Evolutionary conservation across 2,888 invertebrate species (phyloP).

Genomic region (Pyrocoelia pectoralis): DNA sequence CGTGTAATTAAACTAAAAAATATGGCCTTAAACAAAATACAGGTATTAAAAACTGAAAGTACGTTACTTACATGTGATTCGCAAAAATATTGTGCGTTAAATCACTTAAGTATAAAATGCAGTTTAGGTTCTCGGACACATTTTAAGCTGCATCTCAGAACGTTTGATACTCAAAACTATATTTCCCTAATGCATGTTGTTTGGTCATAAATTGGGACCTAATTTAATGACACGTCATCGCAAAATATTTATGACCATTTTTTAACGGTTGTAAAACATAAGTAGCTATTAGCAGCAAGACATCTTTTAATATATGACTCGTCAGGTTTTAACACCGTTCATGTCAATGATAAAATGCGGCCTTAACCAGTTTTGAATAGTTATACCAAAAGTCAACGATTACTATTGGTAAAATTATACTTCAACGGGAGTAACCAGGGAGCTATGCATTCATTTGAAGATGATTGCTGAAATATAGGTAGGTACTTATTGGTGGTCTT

Average conservation of each 20-base stretch:
- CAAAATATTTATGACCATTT: slow-evolving; percentile 53
- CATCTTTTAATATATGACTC: slow-evolving; percentile 43
- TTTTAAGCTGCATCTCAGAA: background rate
- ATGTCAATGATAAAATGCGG: slow-evolving; percentile 40
- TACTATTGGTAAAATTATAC: too few relatives aligned
- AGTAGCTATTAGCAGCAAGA: slow-evolving; percentile 54
- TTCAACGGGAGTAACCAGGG: too few relatives aligned
- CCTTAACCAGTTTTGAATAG: background rate
- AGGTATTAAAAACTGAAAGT: background rate
- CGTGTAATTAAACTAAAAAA: slow-evolving; percentile 43
- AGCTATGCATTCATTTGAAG: too few relatives aligned
- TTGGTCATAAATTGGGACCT: slow-evolving; percentile 54
- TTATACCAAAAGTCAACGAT: too few relatives aligned
- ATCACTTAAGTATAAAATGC: slow-evolving; percentile 37
- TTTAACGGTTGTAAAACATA: slow-evolving; percentile 56
- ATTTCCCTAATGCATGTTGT: slow-evolving; percentile 50
- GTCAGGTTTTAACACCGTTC: slow-evolving; percentile 42
- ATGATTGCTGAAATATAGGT: too few relatives aligned
- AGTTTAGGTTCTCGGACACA: slow-evolving; percentile 14
- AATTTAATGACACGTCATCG: slow-evolving; percentile 58
- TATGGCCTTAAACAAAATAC: slow-evolving; percentile 24
- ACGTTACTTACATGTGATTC: slow-evolving; percentile 8
- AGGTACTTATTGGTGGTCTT: too few relatives aligned
- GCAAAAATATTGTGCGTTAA: slow-evolving; percentile 41
- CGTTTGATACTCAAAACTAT: slow-evolving; percentile 43